Evolutionary conservation across 2,888 invertebrate genomes (phyloP).

Genomic region (Pasiphila rectangulata): DNA sequence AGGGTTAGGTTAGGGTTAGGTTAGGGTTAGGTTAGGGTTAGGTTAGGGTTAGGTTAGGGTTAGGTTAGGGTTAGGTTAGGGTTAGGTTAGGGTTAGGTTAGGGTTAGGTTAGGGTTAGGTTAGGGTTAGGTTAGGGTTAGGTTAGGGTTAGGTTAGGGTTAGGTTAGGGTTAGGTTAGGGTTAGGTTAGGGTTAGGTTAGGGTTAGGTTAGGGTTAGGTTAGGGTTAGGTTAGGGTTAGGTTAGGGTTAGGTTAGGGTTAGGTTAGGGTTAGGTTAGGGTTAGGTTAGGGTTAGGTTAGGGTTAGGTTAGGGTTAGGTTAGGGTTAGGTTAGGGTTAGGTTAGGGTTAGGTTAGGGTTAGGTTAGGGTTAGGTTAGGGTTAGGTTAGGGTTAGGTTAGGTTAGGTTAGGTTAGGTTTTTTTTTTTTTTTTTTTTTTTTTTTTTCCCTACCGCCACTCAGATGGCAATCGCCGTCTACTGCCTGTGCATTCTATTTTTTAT

Average conservation of each 20-base stretch:
- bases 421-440: too few species aligned
- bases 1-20: slow-evolving; percentile 5
- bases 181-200: slow-evolving; percentile 24
- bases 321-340: slow-evolving; percentile 33
- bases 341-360: slow-evolving; percentile 31
- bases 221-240: slow-evolving; percentile 29
- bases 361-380: slow-evolving; percentile 31
- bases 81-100: slow-evolving; percentile 34
- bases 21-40: too few species aligned
- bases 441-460: too few species aligned
- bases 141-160: slow-evolving; percentile 28
- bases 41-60: neutral
- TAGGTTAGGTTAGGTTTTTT: too few species aligned
- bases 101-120: slow-evolving; percentile 34
- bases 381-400: slow-evolving; percentile 37
- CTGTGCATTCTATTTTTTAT: too few species aligned
- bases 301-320: slow-evolving; percentile 30
- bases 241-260: slow-evolving; percentile 25
- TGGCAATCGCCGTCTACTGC: too few species aligned
- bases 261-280: slow-evolving; percentile 26
- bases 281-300: slow-evolving; percentile 28
- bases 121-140: slow-evolving; percentile 30
- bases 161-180: slow-evolving; percentile 25
- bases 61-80: slow-evolving; percentile 20
- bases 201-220: slow-evolving; percentile 29